Percentiles rank a stretch among this genome's conserved stretches.
Evolutionary conservation across 2,113 vertebrate species (phyloP).

Genomic region (Pogonocichla stellata): DNA sequence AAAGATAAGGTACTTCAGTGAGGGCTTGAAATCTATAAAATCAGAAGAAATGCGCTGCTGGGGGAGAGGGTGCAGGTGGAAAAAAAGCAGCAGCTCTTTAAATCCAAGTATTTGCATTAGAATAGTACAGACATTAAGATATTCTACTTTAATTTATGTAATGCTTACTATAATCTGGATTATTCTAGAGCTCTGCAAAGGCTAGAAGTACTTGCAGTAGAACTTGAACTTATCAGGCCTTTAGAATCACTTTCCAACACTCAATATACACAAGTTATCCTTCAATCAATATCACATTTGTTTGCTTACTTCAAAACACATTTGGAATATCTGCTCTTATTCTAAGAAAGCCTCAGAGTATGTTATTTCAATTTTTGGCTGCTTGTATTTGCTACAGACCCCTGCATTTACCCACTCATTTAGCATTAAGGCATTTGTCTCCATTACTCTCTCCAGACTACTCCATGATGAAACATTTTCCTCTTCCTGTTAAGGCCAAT

Average conservation of each 20-base stretch:
- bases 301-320: background rate
- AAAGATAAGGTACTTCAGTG: background rate
- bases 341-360: background rate
- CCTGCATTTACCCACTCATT: background rate
- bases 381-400: background rate
- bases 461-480: background rate
- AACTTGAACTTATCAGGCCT: background rate
- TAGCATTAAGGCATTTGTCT: background rate
- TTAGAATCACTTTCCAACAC: background rate
- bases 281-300: background rate
- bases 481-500: background rate
- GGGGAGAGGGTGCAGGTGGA: background rate
- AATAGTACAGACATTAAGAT: background rate
- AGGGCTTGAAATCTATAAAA: background rate
- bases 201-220: background rate
- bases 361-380: background rate
- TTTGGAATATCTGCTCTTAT: background rate
- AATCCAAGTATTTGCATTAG: background rate
- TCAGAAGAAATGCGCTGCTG: background rate
- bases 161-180: background rate
- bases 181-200: background rate
- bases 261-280: background rate
- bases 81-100: background rate
- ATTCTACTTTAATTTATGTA: background rate
- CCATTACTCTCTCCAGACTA: background rate